A percentile compares a stretch with the other conserved stretches of the same genome.
Conservation (phyloP, 1,140 invertebrate species). For the Drosophila seguyi region DNA sequence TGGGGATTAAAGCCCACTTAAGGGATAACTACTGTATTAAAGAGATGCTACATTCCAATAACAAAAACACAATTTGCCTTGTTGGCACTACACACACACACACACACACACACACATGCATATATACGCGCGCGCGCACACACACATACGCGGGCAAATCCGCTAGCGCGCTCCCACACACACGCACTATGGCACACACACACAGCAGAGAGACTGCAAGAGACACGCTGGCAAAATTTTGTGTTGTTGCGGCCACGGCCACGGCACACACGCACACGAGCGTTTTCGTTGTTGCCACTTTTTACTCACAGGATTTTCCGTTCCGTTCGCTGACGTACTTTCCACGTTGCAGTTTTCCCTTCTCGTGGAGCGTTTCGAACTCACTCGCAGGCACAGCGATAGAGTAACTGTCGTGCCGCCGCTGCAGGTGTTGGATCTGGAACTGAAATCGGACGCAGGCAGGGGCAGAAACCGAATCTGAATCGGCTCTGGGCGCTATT, state of each 20-base stretch:
- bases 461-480: slow-evolving; percentile 28
- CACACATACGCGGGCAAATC: slow-evolving; percentile 12
- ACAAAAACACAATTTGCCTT: slow-evolving; percentile 50
- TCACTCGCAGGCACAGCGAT: slow-evolving; percentile 12
- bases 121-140: slow-evolving; percentile 5
- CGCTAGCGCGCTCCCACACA: slow-evolving; percentile 29
- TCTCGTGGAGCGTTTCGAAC: slow-evolving; percentile 15
- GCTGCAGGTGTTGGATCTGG: slow-evolving; percentile 23
- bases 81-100: slow-evolving; percentile 31
- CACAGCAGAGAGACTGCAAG: slow-evolving; percentile 16
- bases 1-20: slow-evolving; percentile 12
- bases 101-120: background rate
- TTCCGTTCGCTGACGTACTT: slow-evolving; percentile 60
- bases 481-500: slow-evolving; percentile 33
- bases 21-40: slow-evolving; percentile 17
- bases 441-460: slow-evolving; percentile 29
- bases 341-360: slow-evolving; percentile 20
- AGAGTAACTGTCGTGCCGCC: slow-evolving; percentile 8
- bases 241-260: slow-evolving; percentile 30
- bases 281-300: slow-evolving; percentile 19
- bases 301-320: slow-evolving; percentile 54
- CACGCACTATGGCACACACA: slow-evolving; percentile 7
- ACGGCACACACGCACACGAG: background rate
- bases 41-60: slow-evolving; percentile 41
- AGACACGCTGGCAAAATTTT: slow-evolving; percentile 51